phyloP scores from a whole-genome alignment of 2,113 vertebrate genomes.

The Cynopterus brachyotis region DNA sequence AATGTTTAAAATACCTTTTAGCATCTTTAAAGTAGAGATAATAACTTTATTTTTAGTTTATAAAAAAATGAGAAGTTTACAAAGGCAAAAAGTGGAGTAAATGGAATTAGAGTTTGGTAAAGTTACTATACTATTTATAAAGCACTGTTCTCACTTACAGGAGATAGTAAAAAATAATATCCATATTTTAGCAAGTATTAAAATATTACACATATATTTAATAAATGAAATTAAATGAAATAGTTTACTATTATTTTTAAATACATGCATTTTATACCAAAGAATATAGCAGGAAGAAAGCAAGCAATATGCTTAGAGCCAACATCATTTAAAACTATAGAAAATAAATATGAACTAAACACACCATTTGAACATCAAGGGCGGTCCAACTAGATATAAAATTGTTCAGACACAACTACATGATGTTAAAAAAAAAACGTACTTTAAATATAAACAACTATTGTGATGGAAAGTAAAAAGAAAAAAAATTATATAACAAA shows the following conservation, averaged over 20 bases:
- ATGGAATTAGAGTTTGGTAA: neutral
- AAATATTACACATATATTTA: neutral
- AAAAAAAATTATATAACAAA: neutral
- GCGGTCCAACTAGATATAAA: neutral
- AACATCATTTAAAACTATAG: neutral
- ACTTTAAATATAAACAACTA: neutral
- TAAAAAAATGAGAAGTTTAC: neutral
- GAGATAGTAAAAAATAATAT: neutral
- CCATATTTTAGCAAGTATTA: neutral
- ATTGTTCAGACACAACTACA: neutral
- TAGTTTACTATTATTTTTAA: neutral
- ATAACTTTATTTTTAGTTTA: neutral
- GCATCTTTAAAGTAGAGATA: neutral
- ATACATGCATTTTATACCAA: neutral
- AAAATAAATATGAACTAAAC: neutral
- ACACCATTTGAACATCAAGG: neutral
- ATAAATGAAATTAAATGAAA: neutral
- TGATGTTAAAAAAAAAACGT: neutral
- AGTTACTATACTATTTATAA: neutral
- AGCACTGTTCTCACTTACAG: neutral
- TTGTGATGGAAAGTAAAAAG: neutral
- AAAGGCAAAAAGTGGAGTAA: neutral
- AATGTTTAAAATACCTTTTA: neutral
- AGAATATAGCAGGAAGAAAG: neutral
- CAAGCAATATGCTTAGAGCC: neutral